phyloP scores from a whole-genome alignment of 2,888 invertebrate species.

The Drosophila subquinaria region DNA sequence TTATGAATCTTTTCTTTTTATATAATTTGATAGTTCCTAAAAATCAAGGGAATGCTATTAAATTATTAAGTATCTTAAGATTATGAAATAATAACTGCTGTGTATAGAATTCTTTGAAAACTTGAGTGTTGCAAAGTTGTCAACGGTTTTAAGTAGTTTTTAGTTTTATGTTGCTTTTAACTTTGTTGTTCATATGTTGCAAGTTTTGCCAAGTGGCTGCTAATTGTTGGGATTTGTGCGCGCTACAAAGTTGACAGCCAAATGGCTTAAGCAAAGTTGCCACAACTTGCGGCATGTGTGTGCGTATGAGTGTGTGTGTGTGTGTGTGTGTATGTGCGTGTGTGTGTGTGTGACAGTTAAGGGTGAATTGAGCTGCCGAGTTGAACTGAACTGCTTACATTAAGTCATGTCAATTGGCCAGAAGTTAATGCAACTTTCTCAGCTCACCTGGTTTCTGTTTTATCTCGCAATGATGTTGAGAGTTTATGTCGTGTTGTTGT shows the following conservation, averaged over 20 bases:
- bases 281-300: slow-evolving; percentile 17
- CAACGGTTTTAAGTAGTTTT: slow-evolving; percentile 50
- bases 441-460: slow-evolving; percentile 81
- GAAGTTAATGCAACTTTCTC: slow-evolving; percentile 22
- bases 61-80: no score
- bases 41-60: no score
- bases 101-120: not conserved
- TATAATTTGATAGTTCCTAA: no score
- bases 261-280: slow-evolving; percentile 30
- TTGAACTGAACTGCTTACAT: not conserved
- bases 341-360: not conserved
- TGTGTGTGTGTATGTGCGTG: not conserved
- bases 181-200: slow-evolving; percentile 28
- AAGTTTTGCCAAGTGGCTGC: slow-evolving; percentile 15
- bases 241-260: slow-evolving; percentile 24
- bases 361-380: not conserved
- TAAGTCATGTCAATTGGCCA: slow-evolving; percentile 36
- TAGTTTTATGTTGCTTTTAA: slow-evolving; percentile 40
- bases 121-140: not conserved
- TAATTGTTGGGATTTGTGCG: slow-evolving; percentile 47
- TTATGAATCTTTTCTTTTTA: no score
- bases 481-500: slow-evolving; percentile 39
- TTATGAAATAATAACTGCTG: not conserved
- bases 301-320: not conserved
- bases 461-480: slow-evolving; percentile 68